Evolutionary conservation across 2,113 vertebrate species (phyloP), one percentile per base, ranked within the genome.

Genomic region (Leptodactylus fuscus): DNA sequence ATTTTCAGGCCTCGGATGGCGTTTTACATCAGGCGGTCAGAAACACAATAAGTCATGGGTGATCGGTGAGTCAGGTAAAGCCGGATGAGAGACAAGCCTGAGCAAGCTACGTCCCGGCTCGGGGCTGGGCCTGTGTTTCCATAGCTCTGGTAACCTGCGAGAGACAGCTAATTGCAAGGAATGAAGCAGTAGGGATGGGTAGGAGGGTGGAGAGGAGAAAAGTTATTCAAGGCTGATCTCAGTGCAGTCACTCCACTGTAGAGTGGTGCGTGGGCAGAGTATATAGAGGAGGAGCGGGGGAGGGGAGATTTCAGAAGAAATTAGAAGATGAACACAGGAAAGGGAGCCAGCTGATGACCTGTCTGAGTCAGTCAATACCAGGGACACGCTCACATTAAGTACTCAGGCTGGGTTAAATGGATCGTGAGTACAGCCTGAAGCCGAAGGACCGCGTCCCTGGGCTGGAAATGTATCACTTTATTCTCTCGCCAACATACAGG

Each of bases 41-140:
- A 78, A 22, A 55, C 75, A 55, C 49, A 75, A 49, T 16, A 36
- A 32, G 55, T 36, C 49, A 55, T 7, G 29, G 81, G 49, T 41
- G 48, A 82, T 44, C 36, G 27, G 51, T 74, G 69, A 83, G n/a
- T 83, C 69, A 74, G 69, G 49, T 58, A 75, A 74, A 74, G 69
- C 49, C n/a, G 36, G 67, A 82, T 62, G 36, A 83, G 51, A 46
- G 70, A 58, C 81, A 83, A 60, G 81, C 34, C 81, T 62, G n/a
- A 83, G 70, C 81, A 83, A 74, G 81, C 44, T 41, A 36, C 1
- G 24, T 22, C 27, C 36, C 20, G 51, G 46, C 9, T n/a, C 51
- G 62, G 65, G 75, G 48, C 34, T 55, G 38, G 55, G 79, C 58
- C 27, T 60, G 34, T 46, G 53, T 46, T 44, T 51, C 51, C 71